Base-by-base conservation (phyloP, 2,113 vertebrate genomes). In the Perccottus glenii region DNA sequence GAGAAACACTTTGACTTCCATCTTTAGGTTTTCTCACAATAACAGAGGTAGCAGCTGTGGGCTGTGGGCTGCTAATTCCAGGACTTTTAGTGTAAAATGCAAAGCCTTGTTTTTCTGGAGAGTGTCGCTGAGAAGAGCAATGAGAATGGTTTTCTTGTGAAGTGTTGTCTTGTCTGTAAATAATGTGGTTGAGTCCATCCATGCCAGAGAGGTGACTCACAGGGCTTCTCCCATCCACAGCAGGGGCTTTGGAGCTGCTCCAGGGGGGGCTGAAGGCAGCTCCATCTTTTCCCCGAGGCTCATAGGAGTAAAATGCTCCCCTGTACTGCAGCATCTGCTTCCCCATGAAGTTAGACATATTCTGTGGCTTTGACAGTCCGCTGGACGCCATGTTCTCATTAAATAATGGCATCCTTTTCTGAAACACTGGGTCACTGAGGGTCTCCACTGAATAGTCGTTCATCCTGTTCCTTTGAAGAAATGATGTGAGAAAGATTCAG, bases 281-380 rank as follows among this genome's bases (percentile, higher is more conserved):
- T 10, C 70, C 64, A 0, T 93, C 88, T 3, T 90, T 88, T 59
- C 61, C 85, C 58, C 67, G 85, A 60, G 94, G 64, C 0, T 91
- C 86, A 66, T 93, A 96, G 50, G 94, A 27, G 3, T 95, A 93
- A 77, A 94, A 98, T 55, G 91, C 77, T 3, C 93, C 92, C 33
- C 89, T 91, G 86, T 94, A 96, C 75, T 63, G 88, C 40, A 92
- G 73, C 2, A 81, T 60, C 32, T 71, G 90, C 27, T 92, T 91
- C 0, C 80, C 78, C 70, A 68, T 40, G 5, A 85, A 83, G 1
- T 57, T 81, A 8, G 89, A 58, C 78, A 86, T 46, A 0, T 56
- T 51, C 79, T 84, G 82, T n/a, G 91, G 53, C 38, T 88, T 83
- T 77, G 90, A 81, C 8, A 82, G 77, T 74, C 87, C 78, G 0